phyloP scores from a whole-genome alignment of 2,888 invertebrate genomes.

The Drosophila niveifrons region DNA sequence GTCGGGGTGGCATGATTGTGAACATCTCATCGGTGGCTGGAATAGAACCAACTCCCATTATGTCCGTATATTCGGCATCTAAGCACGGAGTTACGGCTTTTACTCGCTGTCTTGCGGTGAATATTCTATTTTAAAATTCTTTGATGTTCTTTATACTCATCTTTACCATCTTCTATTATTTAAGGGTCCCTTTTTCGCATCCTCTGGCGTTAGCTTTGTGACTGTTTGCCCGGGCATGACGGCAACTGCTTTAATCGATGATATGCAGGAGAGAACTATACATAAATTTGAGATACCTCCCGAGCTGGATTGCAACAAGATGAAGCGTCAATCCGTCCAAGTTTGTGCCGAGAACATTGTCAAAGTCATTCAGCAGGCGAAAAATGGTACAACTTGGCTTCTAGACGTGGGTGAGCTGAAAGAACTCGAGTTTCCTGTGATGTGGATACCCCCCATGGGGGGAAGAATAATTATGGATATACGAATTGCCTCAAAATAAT shows the following conservation, averaged over 20 bases:
- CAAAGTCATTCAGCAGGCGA: slow-evolving; percentile 70
- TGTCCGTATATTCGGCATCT: slow-evolving; percentile 84
- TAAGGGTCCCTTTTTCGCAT: slow-evolving; percentile 63
- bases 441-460: slow-evolving; percentile 67
- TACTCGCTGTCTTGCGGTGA: slow-evolving; percentile 81
- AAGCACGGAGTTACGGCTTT: slow-evolving; percentile 85
- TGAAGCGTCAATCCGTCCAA: slow-evolving; percentile 69
- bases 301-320: slow-evolving; percentile 22
- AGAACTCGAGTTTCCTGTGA: slow-evolving; percentile 62
- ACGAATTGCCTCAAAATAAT: too few relatives aligned
- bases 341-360: slow-evolving; percentile 77
- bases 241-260: slow-evolving; percentile 65
- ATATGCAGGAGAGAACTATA: slow-evolving; percentile 57
- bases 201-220: slow-evolving; percentile 71
- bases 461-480: neutral
- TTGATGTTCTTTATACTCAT: neutral
- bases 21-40: slow-evolving; percentile 85
- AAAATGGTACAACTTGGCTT: slow-evolving; percentile 79
- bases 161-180: neutral
- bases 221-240: slow-evolving; percentile 79
- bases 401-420: slow-evolving; percentile 70
- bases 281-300: slow-evolving; percentile 56
- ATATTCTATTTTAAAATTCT: neutral
- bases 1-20: slow-evolving; percentile 83
- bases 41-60: slow-evolving; percentile 60